These are phyloP conservation scores for Epizoanthus ramosus DNA, from an alignment of 92 coral and sea anemone species.

Conservation along the genomic window DNA sequence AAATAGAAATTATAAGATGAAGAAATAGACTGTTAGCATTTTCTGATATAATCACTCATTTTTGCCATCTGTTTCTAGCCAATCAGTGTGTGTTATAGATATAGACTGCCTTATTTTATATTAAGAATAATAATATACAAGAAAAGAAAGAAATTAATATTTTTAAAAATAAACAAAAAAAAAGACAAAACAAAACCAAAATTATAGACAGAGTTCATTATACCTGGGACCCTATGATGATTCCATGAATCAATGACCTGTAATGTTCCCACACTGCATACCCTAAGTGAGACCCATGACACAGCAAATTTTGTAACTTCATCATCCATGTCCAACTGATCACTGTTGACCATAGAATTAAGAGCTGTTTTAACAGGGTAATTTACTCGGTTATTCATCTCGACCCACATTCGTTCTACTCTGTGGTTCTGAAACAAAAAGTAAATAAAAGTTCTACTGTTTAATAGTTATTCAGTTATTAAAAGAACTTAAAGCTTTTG, in stretches of 20 bases:
- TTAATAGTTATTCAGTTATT: too few relatives aligned
- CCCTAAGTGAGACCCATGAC: conserved; percentile 24
- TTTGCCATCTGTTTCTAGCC: too few relatives aligned
- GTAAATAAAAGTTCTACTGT: too few relatives aligned
- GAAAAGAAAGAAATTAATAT: not conserved
- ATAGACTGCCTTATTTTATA: too few relatives aligned
- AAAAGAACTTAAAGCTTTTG: too few relatives aligned
- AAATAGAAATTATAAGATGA: too few relatives aligned
- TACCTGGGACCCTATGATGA: conserved; percentile 38
- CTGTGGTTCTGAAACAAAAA: conserved; percentile 36
- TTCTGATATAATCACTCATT: too few relatives aligned
- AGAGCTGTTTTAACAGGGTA: conserved; percentile 29
- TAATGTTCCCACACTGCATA: not conserved
- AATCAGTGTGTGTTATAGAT: too few relatives aligned
- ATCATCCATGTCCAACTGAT: conserved; percentile 15
- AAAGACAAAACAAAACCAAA: too few relatives aligned
- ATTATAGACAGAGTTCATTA: too few relatives aligned
- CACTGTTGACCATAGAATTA: conserved; percentile 18
- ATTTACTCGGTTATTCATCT: conserved; percentile 34
- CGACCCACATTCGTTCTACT: conserved; percentile 42
- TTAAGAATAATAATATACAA: not conserved
- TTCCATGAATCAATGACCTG: conserved; percentile 43
- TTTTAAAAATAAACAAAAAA: too few relatives aligned
- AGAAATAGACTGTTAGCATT: too few relatives aligned
- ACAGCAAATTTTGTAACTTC: conserved; percentile 40